A percentile compares a stretch with the other conserved stretches of the same genome.
Evolutionary conservation across 2,888 invertebrate species (phyloP).

Genomic region (Leistus spinibarbis): DNA sequence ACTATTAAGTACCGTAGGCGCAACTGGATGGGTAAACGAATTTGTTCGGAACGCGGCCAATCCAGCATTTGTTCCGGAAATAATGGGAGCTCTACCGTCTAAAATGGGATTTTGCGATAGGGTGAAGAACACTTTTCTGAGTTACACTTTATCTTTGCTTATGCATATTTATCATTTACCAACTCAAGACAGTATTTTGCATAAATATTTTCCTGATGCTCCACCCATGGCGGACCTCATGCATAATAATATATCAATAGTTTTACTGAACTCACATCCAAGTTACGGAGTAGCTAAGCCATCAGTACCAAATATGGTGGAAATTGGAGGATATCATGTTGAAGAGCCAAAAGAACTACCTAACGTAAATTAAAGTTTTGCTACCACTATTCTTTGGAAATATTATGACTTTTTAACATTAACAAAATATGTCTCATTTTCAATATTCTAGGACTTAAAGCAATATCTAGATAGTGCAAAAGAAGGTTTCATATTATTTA

Average conservation of each 20-base stretch:
- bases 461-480: no score
- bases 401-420: no score
- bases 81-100: conserved; percentile 55
- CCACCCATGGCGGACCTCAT: conserved; percentile 19
- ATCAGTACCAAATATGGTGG: conserved; percentile 26
- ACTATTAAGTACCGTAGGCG: conserved; percentile 57
- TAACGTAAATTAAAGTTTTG: conserved; percentile 4
- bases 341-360: conserved; percentile 20
- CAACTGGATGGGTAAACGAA: conserved; percentile 57
- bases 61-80: conserved; percentile 60
- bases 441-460: not conserved
- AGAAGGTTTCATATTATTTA: no score
- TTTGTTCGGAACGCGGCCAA: conserved; percentile 59
- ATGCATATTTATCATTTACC: conserved; percentile 5
- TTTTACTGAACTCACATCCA: conserved; percentile 37
- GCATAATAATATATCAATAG: conserved; percentile 21
- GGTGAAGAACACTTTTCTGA: conserved; percentile 58
- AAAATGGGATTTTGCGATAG: conserved; percentile 62
- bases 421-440: not conserved
- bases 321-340: conserved; percentile 24
- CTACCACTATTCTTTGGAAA: not conserved
- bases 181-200: conserved; percentile 19
- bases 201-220: conserved; percentile 27
- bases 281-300: conserved; percentile 24
- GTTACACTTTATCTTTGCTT: not conserved